Conservation (phyloP, 1,140 invertebrate genomes). For the Radopholus similis region DNA sequence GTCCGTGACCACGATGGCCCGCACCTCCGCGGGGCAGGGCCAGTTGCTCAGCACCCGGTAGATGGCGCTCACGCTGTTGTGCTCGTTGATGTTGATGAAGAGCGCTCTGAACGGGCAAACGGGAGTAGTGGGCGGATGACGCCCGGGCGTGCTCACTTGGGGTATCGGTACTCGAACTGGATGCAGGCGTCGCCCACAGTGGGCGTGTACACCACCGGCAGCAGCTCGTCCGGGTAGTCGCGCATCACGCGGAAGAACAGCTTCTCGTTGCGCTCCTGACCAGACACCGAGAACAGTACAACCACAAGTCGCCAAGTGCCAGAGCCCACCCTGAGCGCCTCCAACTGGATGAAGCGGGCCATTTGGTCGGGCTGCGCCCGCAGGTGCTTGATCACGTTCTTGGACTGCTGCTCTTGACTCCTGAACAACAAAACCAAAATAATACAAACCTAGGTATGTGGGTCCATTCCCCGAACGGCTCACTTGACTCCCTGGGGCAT, state of each 20-base stretch:
- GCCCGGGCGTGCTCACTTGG: background rate
- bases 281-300: conserved; percentile 7
- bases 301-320: background rate
- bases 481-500: conserved; percentile 9
- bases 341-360: conserved; percentile 78
- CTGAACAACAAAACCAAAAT: conserved; percentile 73
- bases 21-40: conserved; percentile 74
- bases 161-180: conserved; percentile 17
- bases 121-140: background rate
- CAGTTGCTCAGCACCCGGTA: conserved; percentile 68
- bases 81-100: conserved; percentile 89
- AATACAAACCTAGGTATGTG: background rate
- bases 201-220: conserved; percentile 91
- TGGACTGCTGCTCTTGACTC: conserved; percentile 82
- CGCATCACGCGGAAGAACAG: conserved; percentile 86
- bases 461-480: background rate
- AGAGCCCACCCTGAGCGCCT: conserved; percentile 50
- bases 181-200: conserved; percentile 13
- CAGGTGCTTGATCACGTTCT: conserved; percentile 74
- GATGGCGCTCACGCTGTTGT: conserved; percentile 70
- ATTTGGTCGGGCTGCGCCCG: conserved; percentile 79
- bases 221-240: conserved; percentile 77
- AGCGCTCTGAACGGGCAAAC: conserved; percentile 67
- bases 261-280: conserved; percentile 85
- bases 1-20: conserved; percentile 89